Evolutionary conservation across 2,888 invertebrate species (phyloP).

Genomic region (Sialis fuliginosa): DNA sequence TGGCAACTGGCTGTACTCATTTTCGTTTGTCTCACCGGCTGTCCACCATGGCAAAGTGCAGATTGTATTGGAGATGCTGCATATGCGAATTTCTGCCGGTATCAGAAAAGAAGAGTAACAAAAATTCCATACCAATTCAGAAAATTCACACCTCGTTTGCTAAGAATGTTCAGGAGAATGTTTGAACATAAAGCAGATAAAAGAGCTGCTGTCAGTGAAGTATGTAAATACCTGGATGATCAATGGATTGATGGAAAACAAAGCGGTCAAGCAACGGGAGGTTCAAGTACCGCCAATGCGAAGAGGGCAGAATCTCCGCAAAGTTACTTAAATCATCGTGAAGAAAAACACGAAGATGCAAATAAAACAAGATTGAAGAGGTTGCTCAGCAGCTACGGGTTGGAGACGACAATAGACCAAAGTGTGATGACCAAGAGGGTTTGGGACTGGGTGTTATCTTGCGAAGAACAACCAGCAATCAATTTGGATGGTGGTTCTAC

Average conservation of each 20-base stretch:
- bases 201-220: constrained; percentile 39
- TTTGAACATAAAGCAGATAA: constrained; percentile 49
- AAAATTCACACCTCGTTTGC: constrained; percentile 46
- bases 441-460: constrained; percentile 46
- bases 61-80: constrained; percentile 55
- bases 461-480: constrained; percentile 21
- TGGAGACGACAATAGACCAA: constrained; percentile 45
- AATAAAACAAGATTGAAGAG: constrained; percentile 32
- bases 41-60: constrained; percentile 50
- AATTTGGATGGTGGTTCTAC: constrained; percentile 6
- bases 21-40: constrained; percentile 48
- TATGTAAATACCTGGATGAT: constrained; percentile 40
- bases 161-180: constrained; percentile 50
- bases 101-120: constrained; percentile 42
- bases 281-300: constrained; percentile 16
- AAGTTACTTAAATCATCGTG: constrained; percentile 25
- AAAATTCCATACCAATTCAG: constrained; percentile 38
- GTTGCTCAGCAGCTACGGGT: constrained; percentile 37
- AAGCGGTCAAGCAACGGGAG: constrained; percentile 30
- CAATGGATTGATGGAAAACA: constrained; percentile 36
- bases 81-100: constrained; percentile 45
- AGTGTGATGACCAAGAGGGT: constrained; percentile 39
- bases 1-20: constrained; percentile 65
- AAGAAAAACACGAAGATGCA: constrained; percentile 27
- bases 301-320: constrained; percentile 28